Conservation (phyloP, 2,888 invertebrate genomes). For the Drosophila cognata region DNA sequence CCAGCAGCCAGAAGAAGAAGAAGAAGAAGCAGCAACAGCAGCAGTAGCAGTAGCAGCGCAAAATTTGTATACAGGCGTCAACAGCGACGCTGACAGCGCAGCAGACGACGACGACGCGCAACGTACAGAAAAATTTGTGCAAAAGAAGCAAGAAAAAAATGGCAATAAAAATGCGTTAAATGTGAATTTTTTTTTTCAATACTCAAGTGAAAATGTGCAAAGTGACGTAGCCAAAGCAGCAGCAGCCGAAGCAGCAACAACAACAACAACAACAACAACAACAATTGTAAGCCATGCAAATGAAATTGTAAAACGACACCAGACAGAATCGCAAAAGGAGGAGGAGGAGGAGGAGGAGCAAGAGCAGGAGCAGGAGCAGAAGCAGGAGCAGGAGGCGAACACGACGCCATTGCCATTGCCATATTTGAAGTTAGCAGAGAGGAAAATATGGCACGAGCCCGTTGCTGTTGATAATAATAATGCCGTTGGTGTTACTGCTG, state of each 20-base stretch:
- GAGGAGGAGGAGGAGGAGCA: neutral
- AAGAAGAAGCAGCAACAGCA: constrained; percentile 7
- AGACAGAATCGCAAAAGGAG: constrained; percentile 28
- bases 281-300: constrained; percentile 14
- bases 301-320: constrained; percentile 17
- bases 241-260: constrained; percentile 30
- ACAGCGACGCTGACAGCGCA: constrained; percentile 43
- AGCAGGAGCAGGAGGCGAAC: constrained; percentile 40
- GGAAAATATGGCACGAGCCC: constrained; percentile 21
- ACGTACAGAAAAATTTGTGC: constrained; percentile 77
- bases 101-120: constrained; percentile 50
- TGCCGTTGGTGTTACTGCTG: constrained; percentile 54
- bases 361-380: constrained; percentile 7
- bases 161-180: constrained; percentile 56
- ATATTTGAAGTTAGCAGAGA: constrained; percentile 41
- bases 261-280: constrained; percentile 26
- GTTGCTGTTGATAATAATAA: constrained; percentile 37
- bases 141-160: constrained; percentile 46
- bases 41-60: constrained; percentile 14
- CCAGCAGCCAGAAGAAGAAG: neutral
- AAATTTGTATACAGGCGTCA: constrained; percentile 43
- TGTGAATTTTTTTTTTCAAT: constrained; percentile 62
- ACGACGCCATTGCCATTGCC: constrained; percentile 76
- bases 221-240: constrained; percentile 39
- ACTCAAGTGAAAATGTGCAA: constrained; percentile 72